These are phyloP conservation scores for Sussaba pulchella DNA, from an alignment of 2,888 invertebrate species.

Conservation along the genomic window DNA sequence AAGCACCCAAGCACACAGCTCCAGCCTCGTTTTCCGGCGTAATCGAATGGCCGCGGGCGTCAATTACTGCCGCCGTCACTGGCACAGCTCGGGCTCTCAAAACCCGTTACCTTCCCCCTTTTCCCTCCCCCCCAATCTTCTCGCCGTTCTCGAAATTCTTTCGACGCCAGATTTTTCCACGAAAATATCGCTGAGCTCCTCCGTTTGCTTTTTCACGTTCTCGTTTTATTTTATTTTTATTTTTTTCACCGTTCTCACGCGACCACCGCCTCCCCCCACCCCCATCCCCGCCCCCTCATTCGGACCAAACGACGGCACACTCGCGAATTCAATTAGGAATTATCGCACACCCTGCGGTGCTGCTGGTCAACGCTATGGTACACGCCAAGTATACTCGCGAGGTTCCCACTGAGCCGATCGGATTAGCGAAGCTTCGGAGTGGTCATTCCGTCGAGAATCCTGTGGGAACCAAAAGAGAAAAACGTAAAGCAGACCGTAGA, in stretches of 20 bases:
- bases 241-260: too few relatives aligned
- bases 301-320: slow-evolving; percentile 2
- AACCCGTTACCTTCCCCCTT: background rate
- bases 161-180: slow-evolving; percentile 46
- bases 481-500: background rate
- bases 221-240: background rate
- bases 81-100: slow-evolving; percentile 50
- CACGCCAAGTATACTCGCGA: slow-evolving; percentile 29
- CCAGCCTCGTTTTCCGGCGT: slow-evolving; percentile 60
- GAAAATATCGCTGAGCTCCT: slow-evolving; percentile 42
- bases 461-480: slow-evolving; percentile 1
- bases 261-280: background rate
- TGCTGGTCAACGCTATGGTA: slow-evolving; percentile 17
- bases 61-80: slow-evolving; percentile 64
- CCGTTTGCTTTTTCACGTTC: background rate
- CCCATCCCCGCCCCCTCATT: background rate
- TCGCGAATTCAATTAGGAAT: slow-evolving; percentile 61
- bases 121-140: background rate
- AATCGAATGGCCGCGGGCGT: slow-evolving; percentile 67
- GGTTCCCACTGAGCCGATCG: slow-evolving; percentile 55
- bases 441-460: slow-evolving; percentile 40
- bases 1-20: slow-evolving; percentile 58
- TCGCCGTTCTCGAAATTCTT: slow-evolving; percentile 33
- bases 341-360: slow-evolving; percentile 39
- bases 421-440: slow-evolving; percentile 60